Evolutionary conservation across 2,113 vertebrate genomes (phyloP).

Genomic region (Pteruthius melanotis): DNA sequence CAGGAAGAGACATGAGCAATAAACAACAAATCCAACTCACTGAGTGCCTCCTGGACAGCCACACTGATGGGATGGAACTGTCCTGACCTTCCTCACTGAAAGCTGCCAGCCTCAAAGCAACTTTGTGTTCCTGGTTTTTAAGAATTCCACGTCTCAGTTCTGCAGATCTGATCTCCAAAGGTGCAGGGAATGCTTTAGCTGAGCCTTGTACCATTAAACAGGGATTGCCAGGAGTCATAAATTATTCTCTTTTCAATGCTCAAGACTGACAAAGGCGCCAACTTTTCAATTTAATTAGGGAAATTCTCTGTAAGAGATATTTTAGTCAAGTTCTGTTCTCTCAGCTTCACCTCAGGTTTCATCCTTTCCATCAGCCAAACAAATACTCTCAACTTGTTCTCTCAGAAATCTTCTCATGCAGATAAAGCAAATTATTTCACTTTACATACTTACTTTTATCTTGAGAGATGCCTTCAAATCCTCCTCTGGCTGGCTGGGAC

Average conservation of each 20-base stretch:
- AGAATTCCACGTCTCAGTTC: not conserved
- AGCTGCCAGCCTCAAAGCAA: not conserved
- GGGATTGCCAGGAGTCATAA: not conserved
- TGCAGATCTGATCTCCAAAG: not conserved
- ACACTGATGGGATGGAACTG: not conserved
- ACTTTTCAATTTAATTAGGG: conserved; percentile 28
- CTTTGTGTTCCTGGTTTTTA: not conserved
- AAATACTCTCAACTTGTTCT: not conserved
- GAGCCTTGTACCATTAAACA: not conserved
- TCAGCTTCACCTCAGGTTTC: not conserved
- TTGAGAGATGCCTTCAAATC: not conserved
- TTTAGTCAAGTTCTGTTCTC: conserved; percentile 4
- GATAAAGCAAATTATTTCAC: not conserved
- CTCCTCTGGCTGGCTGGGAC: not conserved
- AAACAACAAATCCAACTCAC: not conserved
- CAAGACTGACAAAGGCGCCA: not conserved
- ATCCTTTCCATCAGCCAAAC: not conserved
- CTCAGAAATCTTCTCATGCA: not conserved
- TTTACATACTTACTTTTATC: not conserved
- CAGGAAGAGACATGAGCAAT: not conserved
- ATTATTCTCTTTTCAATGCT: conserved; percentile 7
- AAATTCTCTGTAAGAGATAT: not conserved
- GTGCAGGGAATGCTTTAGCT: not conserved
- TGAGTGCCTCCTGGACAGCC: not conserved
- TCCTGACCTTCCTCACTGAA: not conserved